Evolutionary conservation across 2,888 invertebrate species (phyloP), one percentile per base, ranked within the genome.

Genomic region (Quadriops clusia): DNA sequence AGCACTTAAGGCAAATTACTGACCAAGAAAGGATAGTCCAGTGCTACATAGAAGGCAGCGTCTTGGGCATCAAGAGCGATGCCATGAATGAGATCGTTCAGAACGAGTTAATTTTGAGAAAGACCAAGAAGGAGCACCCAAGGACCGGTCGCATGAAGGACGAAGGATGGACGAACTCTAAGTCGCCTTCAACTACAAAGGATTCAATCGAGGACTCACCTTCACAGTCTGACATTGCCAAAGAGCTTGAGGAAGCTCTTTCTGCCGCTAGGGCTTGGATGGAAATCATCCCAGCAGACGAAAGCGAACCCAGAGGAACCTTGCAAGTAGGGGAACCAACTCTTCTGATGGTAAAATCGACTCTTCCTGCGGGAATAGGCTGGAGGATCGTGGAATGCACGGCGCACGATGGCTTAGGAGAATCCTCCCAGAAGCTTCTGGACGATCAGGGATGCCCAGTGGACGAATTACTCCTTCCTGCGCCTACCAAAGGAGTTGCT

Each of bases 391-490:
- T 81, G 1, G 79, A 83, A 50, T 85, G 85, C 55, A 61, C 74
- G 3, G 84, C 84, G 0, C 76, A 83, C 46, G 84, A 85, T 49
- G 84, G 84, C 5, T 60, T 81, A 3, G 79, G 79, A 1, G 79
- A 80, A 45, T 74, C 77, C 3, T 77, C 77, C 2, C 82, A 83
- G 51, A 74, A 74, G 38, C 63, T 84, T 11, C 61, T 81, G 5
- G 81, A 83, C 53, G 74, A 77, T 35, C 65, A 70, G 17, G 84
- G 84, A 39, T 83, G 82, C 52, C 77, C 81, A 3, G 65, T 80
- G 26, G 82, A 82, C 54, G 77, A 78, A 42, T 55, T 66, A 3
- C 65, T 77, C 30, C 66, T 77, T 51, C 72, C 68, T 39, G 63
- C 63, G 23, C 68, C 73, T 6, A 59, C 61, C 23, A 51, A 55